phyloP scores from a whole-genome alignment of 1,140 invertebrate genomes.

The Platyscapa corneri region DNA sequence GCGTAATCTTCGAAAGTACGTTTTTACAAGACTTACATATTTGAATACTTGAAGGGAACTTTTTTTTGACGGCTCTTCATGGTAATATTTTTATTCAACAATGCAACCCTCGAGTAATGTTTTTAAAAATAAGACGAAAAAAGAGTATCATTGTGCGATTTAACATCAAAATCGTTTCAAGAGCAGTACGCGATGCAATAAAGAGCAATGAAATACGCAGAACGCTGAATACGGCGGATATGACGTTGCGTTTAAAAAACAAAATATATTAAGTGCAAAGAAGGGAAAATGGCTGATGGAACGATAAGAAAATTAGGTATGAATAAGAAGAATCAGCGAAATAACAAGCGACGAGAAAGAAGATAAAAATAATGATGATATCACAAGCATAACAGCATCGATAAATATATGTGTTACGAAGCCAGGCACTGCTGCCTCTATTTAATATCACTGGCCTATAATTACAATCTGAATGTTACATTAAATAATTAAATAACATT shows the following conservation, averaged over 20 bases:
- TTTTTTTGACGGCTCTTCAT: constrained; percentile 21
- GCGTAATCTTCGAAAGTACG: not conserved
- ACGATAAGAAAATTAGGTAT: constrained; percentile 25
- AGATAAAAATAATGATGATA: not conserved
- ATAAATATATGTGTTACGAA: not conserved
- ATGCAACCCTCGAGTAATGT: not conserved
- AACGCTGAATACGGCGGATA: not conserved
- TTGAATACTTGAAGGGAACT: not conserved
- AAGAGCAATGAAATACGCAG: not conserved
- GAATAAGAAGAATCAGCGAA: not conserved
- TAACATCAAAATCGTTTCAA: not conserved
- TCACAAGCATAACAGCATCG: not conserved
- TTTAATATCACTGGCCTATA: not conserved
- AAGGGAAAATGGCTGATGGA: constrained; percentile 7
- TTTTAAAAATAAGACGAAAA: not conserved
- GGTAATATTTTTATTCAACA: not conserved
- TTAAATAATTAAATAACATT: too few species aligned
- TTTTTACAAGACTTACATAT: not conserved
- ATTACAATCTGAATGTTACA: not conserved
- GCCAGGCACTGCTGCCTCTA: not conserved
- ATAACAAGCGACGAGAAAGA: not conserved
- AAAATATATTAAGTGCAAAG: not conserved
- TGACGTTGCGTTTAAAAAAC: not conserved
- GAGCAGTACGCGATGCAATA: not conserved
- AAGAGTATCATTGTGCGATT: too few species aligned